These are phyloP conservation scores for Microcaecilia unicolor DNA, from an alignment of 2,797 vertebrate species.

Conservation along the genomic window DNA sequence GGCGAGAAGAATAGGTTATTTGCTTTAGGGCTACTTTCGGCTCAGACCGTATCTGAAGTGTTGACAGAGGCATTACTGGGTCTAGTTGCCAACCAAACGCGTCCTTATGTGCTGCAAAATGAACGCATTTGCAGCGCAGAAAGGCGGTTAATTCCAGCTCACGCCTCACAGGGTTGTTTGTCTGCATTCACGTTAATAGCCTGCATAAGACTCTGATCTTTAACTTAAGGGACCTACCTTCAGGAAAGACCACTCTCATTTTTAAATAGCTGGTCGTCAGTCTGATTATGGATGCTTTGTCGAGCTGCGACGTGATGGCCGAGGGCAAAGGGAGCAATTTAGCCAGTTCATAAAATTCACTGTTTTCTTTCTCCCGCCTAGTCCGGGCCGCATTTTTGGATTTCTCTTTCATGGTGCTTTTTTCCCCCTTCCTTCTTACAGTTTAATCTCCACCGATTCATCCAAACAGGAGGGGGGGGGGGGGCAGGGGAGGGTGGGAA, in stretches of 20 bases:
- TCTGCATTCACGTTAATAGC: too few species aligned
- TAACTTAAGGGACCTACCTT: slow-evolving; percentile 64
- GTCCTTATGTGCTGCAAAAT: slow-evolving; percentile 1
- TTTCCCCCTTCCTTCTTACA: slow-evolving; percentile 44
- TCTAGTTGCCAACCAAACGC: slow-evolving; percentile 22
- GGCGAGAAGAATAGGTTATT: too few species aligned
- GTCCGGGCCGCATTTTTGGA: slow-evolving; percentile 96
- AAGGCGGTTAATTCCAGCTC: slow-evolving; percentile 16
- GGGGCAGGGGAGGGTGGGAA: too few species aligned
- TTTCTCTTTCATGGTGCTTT: slow-evolving; percentile 89
- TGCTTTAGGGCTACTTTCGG: slow-evolving; percentile 22
- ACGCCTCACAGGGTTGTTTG: too few species aligned
- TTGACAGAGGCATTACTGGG: slow-evolving; percentile 35
- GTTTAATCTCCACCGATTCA: slow-evolving; percentile 51
- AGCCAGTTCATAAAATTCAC: slow-evolving; percentile 95
- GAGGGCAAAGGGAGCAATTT: slow-evolving; percentile 91
- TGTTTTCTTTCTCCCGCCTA: slow-evolving; percentile 93
- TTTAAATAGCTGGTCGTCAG: slow-evolving; percentile 95
- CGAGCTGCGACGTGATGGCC: slow-evolving; percentile 95
- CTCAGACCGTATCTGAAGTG: slow-evolving; percentile 24
- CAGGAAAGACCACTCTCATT: slow-evolving; percentile 91
- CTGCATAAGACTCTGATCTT: background rate
- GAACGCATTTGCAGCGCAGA: slow-evolving; percentile 13
- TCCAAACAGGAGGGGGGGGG: slow-evolving; percentile 41
- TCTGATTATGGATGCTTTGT: slow-evolving; percentile 95